phyloP scores from a whole-genome alignment of 2,113 vertebrate species.

The Oncorhynchus nerka region DNA sequence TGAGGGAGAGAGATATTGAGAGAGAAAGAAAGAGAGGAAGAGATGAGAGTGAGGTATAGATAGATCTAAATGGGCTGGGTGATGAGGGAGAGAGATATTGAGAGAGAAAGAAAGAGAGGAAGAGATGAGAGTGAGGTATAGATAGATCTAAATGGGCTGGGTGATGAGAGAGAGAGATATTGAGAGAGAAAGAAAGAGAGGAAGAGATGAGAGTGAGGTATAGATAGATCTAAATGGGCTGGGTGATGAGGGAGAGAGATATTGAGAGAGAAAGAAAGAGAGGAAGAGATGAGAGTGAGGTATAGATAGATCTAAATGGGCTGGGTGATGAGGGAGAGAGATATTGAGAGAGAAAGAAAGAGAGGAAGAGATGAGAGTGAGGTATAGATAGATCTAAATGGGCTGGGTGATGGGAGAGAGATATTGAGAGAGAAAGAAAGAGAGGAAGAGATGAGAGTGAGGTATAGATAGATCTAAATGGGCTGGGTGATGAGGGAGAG shows the following conservation, averaged over 20 bases:
- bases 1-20: too few relatives aligned
- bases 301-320: slow-evolving; percentile 30
- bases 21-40: too few relatives aligned
- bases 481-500: slow-evolving; percentile 31
- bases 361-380: background rate
- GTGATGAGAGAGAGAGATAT: slow-evolving; percentile 18
- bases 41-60: background rate
- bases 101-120: too few relatives aligned
- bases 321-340: slow-evolving; percentile 30
- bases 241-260: slow-evolving; percentile 25
- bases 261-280: too few relatives aligned
- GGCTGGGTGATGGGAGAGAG: slow-evolving; percentile 23
- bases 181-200: too few relatives aligned
- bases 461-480: slow-evolving; percentile 28
- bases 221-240: slow-evolving; percentile 35
- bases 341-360: too few relatives aligned
- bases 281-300: background rate
- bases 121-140: background rate
- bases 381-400: slow-evolving; percentile 28
- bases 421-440: too few relatives aligned
- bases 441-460: background rate
- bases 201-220: background rate
- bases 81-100: slow-evolving; percentile 18
- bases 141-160: slow-evolving; percentile 36
- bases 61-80: slow-evolving; percentile 35